phyloP scores from a whole-genome alignment of 2,113 vertebrate species.

The Tyto alba region DNA sequence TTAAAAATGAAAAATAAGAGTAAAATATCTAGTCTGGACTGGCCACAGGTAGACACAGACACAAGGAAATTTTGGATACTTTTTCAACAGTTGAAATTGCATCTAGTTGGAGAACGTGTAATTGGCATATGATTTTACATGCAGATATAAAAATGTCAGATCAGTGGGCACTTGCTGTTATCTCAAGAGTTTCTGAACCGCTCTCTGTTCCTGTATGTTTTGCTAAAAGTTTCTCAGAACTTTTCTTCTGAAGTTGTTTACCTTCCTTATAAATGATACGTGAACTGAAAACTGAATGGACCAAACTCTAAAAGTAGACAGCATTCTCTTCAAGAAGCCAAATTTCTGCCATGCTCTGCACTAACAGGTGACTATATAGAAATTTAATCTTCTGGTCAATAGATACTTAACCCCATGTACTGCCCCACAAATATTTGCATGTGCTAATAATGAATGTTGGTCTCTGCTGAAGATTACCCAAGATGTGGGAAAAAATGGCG shows the following conservation, averaged over 20 bases:
- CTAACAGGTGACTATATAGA: not conserved
- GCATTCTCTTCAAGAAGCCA: not conserved
- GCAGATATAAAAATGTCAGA: not conserved
- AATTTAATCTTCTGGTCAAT: not conserved
- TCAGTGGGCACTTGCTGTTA: not conserved
- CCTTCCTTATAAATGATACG: not conserved
- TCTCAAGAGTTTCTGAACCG: not conserved
- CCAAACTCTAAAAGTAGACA: not conserved
- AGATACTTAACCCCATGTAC: not conserved
- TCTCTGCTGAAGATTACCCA: not conserved
- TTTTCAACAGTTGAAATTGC: not conserved
- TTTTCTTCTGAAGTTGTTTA: not conserved
- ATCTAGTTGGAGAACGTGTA: not conserved
- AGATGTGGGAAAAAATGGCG: not conserved
- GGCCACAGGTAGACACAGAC: not conserved
- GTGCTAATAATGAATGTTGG: not conserved
- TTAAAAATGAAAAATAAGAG: not conserved
- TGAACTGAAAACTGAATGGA: not conserved
- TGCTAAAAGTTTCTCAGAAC: not conserved
- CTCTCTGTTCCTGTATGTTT: not conserved
- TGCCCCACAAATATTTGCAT: not conserved
- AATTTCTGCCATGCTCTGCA: not conserved
- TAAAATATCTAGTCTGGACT: not conserved
- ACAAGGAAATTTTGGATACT: not conserved
- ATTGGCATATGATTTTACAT: not conserved